A percentile compares a stretch with the other conserved stretches of the same genome.
Evolutionary conservation across 1,140 invertebrate species (phyloP).

Genomic region (Leucophenga varia): DNA sequence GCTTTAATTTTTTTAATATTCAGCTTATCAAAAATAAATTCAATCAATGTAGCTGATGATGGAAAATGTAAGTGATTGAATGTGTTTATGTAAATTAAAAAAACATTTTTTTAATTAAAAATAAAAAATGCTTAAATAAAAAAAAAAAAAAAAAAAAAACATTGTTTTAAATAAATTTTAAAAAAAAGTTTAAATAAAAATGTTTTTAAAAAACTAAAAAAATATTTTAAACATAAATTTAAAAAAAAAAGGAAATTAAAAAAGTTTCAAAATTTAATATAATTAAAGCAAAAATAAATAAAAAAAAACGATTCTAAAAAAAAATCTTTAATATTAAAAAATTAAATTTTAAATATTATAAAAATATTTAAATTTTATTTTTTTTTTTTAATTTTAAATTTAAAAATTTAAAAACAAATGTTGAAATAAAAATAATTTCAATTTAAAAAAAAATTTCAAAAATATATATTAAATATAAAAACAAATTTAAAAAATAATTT

Average conservation of each 20-base stretch:
- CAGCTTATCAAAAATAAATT: constrained; percentile 29
- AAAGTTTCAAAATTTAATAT: background rate
- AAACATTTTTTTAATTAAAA: too few relatives aligned
- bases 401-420: too few relatives aligned
- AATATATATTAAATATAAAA: background rate
- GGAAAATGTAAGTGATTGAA: constrained; percentile 50
- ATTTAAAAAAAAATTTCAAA: too few relatives aligned
- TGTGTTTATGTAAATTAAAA: background rate
- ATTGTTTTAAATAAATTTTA: background rate
- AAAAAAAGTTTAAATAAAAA: background rate
- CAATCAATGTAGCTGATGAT: constrained; percentile 35
- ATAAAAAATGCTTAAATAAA: background rate
- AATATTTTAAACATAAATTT: background rate
- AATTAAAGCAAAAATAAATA: too few relatives aligned
- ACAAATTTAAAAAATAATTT: too few relatives aligned
- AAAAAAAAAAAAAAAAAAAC: background rate
- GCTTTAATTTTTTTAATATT: too few relatives aligned
- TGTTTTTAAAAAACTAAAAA: background rate
- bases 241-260: background rate
- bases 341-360: too few relatives aligned
- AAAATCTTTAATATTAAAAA: too few relatives aligned
- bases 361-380: too few relatives aligned
- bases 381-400: too few relatives aligned
- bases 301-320: too few relatives aligned
- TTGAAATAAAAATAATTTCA: too few relatives aligned